Evolutionary conservation across 1,140 invertebrate genomes (phyloP).

Genomic region (Lasioglossum baleicum): DNA sequence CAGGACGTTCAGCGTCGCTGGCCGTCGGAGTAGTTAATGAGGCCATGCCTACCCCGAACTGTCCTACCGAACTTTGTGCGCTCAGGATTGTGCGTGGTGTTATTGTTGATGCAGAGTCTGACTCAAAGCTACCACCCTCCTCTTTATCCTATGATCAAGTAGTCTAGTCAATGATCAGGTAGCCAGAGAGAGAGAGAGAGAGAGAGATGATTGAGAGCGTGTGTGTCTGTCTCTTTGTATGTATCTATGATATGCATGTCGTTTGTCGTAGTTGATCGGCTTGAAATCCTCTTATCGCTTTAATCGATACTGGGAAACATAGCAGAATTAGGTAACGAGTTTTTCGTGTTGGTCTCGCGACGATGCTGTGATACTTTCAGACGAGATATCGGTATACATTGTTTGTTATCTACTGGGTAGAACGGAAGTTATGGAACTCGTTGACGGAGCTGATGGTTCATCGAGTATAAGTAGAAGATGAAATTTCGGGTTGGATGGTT

Average conservation of each 20-base stretch:
- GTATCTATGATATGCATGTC: no score
- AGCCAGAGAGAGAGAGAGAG: not conserved
- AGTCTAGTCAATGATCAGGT: slow-evolving; percentile 10
- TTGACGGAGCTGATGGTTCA: no score
- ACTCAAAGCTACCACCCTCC: slow-evolving; percentile 85
- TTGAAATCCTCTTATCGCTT: no score
- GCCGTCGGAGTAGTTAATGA: slow-evolving; percentile 70
- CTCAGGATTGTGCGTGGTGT: slow-evolving; percentile 84
- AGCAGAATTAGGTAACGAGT: no score
- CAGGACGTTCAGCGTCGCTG: slow-evolving; percentile 80
- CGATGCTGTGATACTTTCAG: not conserved
- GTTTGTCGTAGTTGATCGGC: no score
- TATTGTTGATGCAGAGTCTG: slow-evolving; percentile 87
- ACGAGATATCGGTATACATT: not conserved
- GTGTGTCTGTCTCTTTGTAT: no score
- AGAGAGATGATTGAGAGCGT: not conserved
- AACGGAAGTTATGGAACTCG: not conserved
- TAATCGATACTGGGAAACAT: no score
- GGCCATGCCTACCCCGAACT: slow-evolving; percentile 69
- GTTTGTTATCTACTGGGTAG: not conserved
- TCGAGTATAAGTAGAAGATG: not conserved
- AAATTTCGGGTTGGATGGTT: not conserved
- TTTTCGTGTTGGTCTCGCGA: no score
- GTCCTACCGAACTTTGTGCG: slow-evolving; percentile 78
- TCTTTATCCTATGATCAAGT: slow-evolving; percentile 81